phyloP scores from a whole-genome alignment of 1,140 invertebrate species.

The Metopolophium dirhodum region DNA sequence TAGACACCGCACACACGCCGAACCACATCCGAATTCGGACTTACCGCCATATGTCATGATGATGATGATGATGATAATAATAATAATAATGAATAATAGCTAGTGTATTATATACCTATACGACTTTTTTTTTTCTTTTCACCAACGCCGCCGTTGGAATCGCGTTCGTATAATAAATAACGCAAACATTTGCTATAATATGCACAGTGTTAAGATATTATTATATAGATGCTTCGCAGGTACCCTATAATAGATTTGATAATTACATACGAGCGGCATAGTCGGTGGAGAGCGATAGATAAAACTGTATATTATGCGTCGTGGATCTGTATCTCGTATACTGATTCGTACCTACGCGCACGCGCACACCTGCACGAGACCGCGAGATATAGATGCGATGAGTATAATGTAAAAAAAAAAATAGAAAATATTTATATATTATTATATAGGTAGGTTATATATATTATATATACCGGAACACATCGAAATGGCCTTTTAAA shows the following conservation, averaged over 20 bases:
- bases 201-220: not conserved
- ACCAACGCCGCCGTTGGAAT: not conserved
- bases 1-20: not conserved
- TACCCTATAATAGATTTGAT: not conserved
- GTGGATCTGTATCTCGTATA: not conserved
- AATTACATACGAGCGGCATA: not conserved
- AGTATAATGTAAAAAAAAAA: conserved; percentile 17
- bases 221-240: not conserved
- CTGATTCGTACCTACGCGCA: not conserved
- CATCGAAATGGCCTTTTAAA: conserved; percentile 48
- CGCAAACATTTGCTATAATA: not conserved
- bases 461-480: conserved; percentile 47
- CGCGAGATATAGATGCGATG: not conserved
- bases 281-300: not conserved
- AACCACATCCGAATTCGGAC: not conserved
- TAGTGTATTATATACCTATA: not conserved
- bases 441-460: not conserved
- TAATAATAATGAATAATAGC: no score
- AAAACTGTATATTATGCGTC: not conserved
- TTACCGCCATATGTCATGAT: not conserved
- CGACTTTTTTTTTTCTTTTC: not conserved
- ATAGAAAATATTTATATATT: conserved; percentile 18
- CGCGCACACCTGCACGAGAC: not conserved
- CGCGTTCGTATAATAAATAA: not conserved
- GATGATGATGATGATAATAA: not conserved